Conservation (phyloP, 2,888 invertebrate genomes). For the Pristionchus maxplancki region DNA sequence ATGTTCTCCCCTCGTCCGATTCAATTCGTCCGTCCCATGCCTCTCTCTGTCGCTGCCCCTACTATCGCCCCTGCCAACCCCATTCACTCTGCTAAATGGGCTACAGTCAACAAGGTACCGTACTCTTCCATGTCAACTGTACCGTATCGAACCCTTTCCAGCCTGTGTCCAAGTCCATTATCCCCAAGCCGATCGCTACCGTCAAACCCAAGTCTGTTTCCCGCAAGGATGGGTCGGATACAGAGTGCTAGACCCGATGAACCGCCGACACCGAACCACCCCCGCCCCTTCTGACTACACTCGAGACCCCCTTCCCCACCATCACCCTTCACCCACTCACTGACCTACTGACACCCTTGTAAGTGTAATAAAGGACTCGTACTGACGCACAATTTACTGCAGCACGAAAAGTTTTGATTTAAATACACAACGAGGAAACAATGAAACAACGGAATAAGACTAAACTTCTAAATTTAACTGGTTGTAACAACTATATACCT, state of each 20-base stretch:
- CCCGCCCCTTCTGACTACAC: neutral
- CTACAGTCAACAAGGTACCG: slow-evolving; percentile 23
- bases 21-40: neutral
- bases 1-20: slow-evolving; percentile 17
- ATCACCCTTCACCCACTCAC: neutral
- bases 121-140: neutral
- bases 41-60: slow-evolving; percentile 18
- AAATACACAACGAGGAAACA: slow-evolving; percentile 22
- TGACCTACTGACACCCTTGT: slow-evolving; percentile 1
- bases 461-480: slow-evolving; percentile 22
- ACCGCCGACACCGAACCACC: neutral
- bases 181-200: neutral
- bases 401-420: neutral
- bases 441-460: slow-evolving; percentile 12
- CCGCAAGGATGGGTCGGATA: slow-evolving; percentile 35
- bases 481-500: slow-evolving; percentile 40
- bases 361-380: neutral
- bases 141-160: neutral
- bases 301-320: neutral
- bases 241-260: slow-evolving; percentile 23
- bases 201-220: neutral
- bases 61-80: slow-evolving; percentile 3
- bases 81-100: slow-evolving; percentile 33
- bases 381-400: neutral
- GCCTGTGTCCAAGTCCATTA: neutral